Evolutionary conservation across 2,797 vertebrate genomes (phyloP).

Genomic region (Prunella strophiata): DNA sequence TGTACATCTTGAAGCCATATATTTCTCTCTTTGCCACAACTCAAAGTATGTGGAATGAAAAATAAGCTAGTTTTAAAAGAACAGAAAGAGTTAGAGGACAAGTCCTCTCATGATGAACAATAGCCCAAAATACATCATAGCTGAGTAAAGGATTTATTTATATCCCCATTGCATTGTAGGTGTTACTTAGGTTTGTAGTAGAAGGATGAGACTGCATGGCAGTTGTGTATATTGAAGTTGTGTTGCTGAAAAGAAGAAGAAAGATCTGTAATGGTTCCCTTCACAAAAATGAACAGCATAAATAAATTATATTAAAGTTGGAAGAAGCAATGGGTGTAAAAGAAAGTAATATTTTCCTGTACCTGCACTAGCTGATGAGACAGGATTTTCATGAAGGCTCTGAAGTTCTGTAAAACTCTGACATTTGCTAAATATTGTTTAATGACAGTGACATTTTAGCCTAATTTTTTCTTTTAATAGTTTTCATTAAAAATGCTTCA

Average conservation of each 20-base stretch:
- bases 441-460: slow-evolving; percentile 73
- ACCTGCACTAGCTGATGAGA: not conserved
- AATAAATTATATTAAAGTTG: not conserved
- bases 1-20: not conserved
- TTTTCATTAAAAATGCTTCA: slow-evolving; percentile 68
- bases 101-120: not conserved
- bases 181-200: not conserved
- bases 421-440: slow-evolving; percentile 71
- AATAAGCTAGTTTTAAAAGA: not conserved
- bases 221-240: not conserved
- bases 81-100: not conserved
- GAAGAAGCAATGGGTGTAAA: not conserved
- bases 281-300: not conserved
- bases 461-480: slow-evolving; percentile 65
- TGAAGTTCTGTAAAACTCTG: slow-evolving; percentile 24
- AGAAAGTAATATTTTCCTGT: not conserved
- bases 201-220: not conserved
- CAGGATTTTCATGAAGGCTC: slow-evolving; percentile 1
- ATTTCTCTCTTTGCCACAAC: not conserved
- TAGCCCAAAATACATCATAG: not conserved
- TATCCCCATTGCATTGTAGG: not conserved
- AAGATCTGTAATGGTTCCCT: not conserved
- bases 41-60: not conserved
- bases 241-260: not conserved
- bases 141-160: not conserved